Percentiles rank a stretch among this genome's conserved stretches.
phyloP scores from a whole-genome alignment of 2,888 invertebrate genomes.

The Caenorhabditis parvicauda region DNA sequence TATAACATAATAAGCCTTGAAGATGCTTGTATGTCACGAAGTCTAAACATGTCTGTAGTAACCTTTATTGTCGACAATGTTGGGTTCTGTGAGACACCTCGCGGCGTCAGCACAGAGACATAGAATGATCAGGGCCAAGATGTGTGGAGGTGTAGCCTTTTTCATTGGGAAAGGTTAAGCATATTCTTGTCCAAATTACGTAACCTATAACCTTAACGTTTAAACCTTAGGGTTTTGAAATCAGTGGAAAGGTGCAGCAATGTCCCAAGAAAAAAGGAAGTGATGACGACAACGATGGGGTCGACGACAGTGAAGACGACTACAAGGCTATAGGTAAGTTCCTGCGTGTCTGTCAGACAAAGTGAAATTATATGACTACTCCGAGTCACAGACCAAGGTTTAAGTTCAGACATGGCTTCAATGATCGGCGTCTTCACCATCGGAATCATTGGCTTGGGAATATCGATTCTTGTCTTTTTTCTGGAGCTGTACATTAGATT shows the following conservation, averaged over 20 bases:
- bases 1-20: no score
- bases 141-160: no score
- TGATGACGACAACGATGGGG: not conserved
- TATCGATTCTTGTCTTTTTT: slow-evolving; percentile 22
- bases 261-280: not conserved
- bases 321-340: not conserved
- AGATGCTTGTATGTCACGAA: no score
- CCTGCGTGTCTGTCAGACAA: not conserved
- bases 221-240: not conserved
- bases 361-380: no score
- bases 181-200: no score
- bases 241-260: slow-evolving; percentile 1
- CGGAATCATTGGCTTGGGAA: slow-evolving; percentile 23
- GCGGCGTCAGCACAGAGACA: no score
- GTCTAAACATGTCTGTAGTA: no score
- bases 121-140: no score
- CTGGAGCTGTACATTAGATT: slow-evolving; percentile 13
- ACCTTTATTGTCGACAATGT: no score
- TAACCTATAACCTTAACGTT: not conserved
- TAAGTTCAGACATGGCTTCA: slow-evolving; percentile 28
- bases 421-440: slow-evolving; percentile 35
- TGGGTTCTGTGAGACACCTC: no score
- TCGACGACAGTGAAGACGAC: not conserved
- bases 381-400: no score
- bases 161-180: no score